Evolutionary conservation across 2,888 invertebrate genomes (phyloP), one percentile per base, ranked within the genome.

Genomic region (Rhaphigaster nebulosa): DNA sequence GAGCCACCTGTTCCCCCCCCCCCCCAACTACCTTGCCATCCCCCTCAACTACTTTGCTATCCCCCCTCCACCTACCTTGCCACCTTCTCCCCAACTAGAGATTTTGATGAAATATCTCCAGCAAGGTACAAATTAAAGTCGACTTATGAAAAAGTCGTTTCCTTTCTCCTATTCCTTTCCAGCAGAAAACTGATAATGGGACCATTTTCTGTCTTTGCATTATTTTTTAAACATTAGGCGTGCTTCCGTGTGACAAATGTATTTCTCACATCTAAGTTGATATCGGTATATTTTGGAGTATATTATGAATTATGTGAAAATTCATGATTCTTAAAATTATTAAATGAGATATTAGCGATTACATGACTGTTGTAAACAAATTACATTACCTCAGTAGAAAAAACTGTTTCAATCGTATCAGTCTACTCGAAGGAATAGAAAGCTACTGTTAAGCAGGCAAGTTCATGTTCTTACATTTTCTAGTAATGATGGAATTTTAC

Each of bases 51-150:
- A 5, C 60, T 10, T 26, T 15, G 26, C 65, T n/a, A n/a, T n/a
- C n/a, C 29, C 13, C 29, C 13, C 26, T 13, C 65, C n/a, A 0
- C 13, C n/a, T n/a, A 1, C 29, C 65, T 4, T n/a, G 20, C n/a
- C n/a, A n/a, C n/a, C n/a, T n/a, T 29, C 34, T 6, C 34, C 70
- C 70, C 70, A 0, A 20, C 70, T 34, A 70, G 70, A 34, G 70
- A 70, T 70, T 70, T 70, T 70, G 70, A 70, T 70, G 70, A 70
- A 70, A 70, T 70, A 70, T 70, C 18, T 70, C 70, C 34, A 70
- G 20, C 34, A 18, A 20, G 70, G 70, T 70, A 70, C 70, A 70
- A 70, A 70, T 70, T 70, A 70, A 70, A 34, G 70, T 29, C 70
- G 20, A 70, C 34, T 70, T 70, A 70, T 70, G 34, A 70, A 70